Evolutionary conservation across 2,797 vertebrate genomes (phyloP), one percentile per base, ranked within the genome.

Genomic region (Delichon dasypus): DNA sequence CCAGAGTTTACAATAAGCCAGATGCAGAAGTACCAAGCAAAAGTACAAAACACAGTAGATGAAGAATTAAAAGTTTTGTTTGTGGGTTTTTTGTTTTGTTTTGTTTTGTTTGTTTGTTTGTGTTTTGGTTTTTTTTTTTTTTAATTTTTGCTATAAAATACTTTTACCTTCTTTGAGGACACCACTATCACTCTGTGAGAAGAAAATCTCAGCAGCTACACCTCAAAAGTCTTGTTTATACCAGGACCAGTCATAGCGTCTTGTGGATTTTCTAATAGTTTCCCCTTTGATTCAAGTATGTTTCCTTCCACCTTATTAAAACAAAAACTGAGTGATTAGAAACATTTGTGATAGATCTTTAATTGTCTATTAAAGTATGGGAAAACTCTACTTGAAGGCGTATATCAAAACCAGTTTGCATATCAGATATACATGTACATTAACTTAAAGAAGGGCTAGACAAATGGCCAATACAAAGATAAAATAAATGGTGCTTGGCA

Each of bases 161-260:
- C 7, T 55, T 71, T 60, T 20, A 4, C 66, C 10, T 82, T 72
- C 3, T 44, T 57, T 53, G 8, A 75, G 9, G 11, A 29, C 14
- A 44, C 15, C 5, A 36, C 11, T 42, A 11, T 25, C 22, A n/a
- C 7, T 22, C 11, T 38, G 38, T 14, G 7, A 74, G 21, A 50
- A 78, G 38, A 68, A 84, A 86, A 67, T n/a, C 16, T 70, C 58
- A 12, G 18, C 22, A 64, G 2, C 5, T 61, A 6, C 23, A 22
- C 5, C 25, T 77, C 11, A 29, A 10, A 90, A 44, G 10, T 47
- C 15, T 40, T 18, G 0, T 16, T 78, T 51, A 70, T 42, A 8
- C 3, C 9, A 16, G 26, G 42, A 30, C 17, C 2, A 36, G 0
- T 34, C 30, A n/a, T 4, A 5, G 1, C 48, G 22, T 19, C 23